Conservation (phyloP, 2,113 vertebrate genomes). For the Arenaria interpres region DNA sequence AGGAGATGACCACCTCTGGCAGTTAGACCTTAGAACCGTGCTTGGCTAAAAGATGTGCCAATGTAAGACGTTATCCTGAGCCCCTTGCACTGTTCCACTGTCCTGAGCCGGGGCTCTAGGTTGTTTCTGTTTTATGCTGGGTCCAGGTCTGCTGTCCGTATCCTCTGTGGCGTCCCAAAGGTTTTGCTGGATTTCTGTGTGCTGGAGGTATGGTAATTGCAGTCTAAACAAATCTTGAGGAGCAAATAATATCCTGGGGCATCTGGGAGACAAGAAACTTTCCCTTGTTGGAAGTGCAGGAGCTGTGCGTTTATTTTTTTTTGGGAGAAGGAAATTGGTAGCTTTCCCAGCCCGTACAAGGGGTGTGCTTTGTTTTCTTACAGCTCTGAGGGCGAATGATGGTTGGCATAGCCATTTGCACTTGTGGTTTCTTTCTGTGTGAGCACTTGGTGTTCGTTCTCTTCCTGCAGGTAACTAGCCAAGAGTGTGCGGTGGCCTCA, state of each 20-base stretch:
- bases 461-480: slow-evolving; percentile 17
- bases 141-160: accelerated
- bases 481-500: background rate
- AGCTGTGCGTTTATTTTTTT: background rate
- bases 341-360: background rate
- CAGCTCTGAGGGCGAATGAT: background rate
- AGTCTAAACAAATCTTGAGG: background rate
- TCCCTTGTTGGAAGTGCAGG: background rate
- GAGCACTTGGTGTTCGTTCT: background rate
- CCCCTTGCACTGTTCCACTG: background rate
- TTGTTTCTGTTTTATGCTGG: too few species aligned
- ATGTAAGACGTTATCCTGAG: accelerated
- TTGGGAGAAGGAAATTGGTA: background rate
- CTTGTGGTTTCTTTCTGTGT: background rate
- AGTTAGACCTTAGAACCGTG: accelerated
- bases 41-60: accelerated
- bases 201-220: accelerated
- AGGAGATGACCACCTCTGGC: background rate
- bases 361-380: background rate
- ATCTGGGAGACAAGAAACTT: background rate
- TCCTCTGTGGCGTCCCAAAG: accelerated
- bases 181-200: background rate
- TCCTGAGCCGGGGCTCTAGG: accelerated
- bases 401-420: background rate
- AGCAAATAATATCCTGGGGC: background rate